Conservation (phyloP, 92 coral and sea anemone species). For the Plumapathes pennacea region DNA sequence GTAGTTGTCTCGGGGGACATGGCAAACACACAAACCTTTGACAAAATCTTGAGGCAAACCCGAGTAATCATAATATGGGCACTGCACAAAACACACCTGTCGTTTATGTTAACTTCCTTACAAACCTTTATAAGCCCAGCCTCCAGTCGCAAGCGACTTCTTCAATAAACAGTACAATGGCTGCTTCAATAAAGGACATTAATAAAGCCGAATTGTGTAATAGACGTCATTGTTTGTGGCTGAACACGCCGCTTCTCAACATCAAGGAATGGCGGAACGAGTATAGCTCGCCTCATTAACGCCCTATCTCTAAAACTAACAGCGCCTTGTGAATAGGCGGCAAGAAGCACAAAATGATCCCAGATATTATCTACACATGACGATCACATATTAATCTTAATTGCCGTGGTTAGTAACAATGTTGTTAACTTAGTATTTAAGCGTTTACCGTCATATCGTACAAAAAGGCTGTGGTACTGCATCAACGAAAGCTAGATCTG, state of each 20-base stretch:
- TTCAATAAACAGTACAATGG: constrained; percentile 56
- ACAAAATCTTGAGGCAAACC: constrained; percentile 22
- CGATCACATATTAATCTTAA: constrained; percentile 89
- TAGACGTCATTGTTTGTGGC: constrained; percentile 42
- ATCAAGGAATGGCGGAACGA: too few relatives aligned
- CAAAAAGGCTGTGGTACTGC: constrained; percentile 24
- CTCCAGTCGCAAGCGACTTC: too few relatives aligned
- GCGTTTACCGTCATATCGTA: constrained; percentile 78
- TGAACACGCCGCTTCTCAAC: too few relatives aligned
- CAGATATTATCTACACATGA: constrained; percentile 50
- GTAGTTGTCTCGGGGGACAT: constrained; percentile 65
- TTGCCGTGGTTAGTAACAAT: constrained; percentile 90
- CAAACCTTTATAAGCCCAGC: too few relatives aligned
- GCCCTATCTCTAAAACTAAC: constrained; percentile 64
- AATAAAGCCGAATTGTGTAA: constrained; percentile 69
- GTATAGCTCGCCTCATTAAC: constrained; percentile 41
- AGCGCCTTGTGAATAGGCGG: constrained; percentile 18
- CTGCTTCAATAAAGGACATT: constrained; percentile 47
- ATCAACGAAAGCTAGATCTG: constrained; percentile 21
- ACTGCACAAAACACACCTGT: too few relatives aligned
- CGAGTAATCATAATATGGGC: too few relatives aligned
- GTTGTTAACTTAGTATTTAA: constrained; percentile 82
- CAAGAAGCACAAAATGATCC: neutral
- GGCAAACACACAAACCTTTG: constrained; percentile 1
- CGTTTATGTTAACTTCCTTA: too few relatives aligned